A percentile compares a stretch with the other conserved stretches of the same genome.
phyloP scores from a whole-genome alignment of 2,113 vertebrate genomes.

The Cebidichthys violaceus region DNA sequence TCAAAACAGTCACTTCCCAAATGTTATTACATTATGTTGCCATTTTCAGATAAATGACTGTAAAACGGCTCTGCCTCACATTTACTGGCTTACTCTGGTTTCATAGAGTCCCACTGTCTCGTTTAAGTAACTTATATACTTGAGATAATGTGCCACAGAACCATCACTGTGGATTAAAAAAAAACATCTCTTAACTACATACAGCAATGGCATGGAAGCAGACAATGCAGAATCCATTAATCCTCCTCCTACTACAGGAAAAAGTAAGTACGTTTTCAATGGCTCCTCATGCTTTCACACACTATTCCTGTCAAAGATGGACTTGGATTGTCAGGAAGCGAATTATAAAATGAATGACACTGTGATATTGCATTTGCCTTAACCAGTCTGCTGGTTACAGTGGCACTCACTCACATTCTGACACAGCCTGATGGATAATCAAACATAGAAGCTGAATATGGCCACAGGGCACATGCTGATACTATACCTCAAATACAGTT shows the following conservation, averaged over 20 bases:
- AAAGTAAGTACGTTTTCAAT: conserved; percentile 44
- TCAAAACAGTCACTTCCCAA: conserved; percentile 85
- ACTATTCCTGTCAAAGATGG: conserved; percentile 46
- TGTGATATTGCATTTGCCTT: conserved; percentile 47
- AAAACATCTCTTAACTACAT: conserved; percentile 34
- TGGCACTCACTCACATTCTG: conserved; percentile 48
- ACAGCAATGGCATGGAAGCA: conserved; percentile 23
- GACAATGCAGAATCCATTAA: conserved; percentile 40
- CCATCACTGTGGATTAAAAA: conserved; percentile 38
- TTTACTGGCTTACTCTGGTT: conserved; percentile 75
- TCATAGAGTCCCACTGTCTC: conserved; percentile 70
- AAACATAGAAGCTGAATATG: conserved; percentile 46
- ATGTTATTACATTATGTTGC: conserved; percentile 86
- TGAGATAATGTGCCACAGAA: conserved; percentile 67
- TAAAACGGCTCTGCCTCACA: conserved; percentile 76
- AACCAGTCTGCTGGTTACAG: conserved; percentile 53
- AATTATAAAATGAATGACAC: conserved; percentile 60
- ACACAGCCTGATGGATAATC: conserved; percentile 61
- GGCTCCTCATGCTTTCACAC: conserved; percentile 63
- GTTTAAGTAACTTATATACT: conserved; percentile 73
- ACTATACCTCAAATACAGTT: conserved; percentile 54
- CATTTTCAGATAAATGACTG: conserved; percentile 86
- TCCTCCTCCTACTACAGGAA: conserved; percentile 8
- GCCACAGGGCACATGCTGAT: conserved; percentile 49
- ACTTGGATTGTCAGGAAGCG: conserved; percentile 49